These are phyloP conservation scores for Cerastoderma edule DNA, from an alignment of 2,888 invertebrate genomes.

Conservation along the genomic window DNA sequence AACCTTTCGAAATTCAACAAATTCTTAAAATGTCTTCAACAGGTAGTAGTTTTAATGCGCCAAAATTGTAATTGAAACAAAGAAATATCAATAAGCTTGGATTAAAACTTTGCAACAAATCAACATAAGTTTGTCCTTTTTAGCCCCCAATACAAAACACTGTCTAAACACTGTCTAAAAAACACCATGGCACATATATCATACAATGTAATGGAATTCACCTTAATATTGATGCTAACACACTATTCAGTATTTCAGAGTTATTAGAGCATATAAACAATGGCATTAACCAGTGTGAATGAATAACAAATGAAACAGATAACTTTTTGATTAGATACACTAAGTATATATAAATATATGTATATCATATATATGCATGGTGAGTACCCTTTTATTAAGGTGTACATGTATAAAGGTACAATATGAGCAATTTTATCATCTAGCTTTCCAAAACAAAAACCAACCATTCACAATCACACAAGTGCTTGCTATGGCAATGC, in stretches of 20 bases:
- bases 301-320: conserved; percentile 69
- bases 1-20: no score
- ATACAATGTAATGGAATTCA: conserved; percentile 13
- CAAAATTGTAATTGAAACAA: no score
- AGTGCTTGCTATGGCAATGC: no score
- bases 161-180: no score
- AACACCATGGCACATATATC: conserved; percentile 24
- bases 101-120: no score
- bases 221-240: not conserved
- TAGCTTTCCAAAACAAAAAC: conserved; percentile 40
- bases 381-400: conserved; percentile 40
- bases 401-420: conserved; percentile 33
- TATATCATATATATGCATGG: conserved; percentile 64
- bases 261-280: conserved; percentile 16
- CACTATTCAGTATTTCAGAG: not conserved
- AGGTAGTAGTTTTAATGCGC: no score
- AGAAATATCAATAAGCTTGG: no score
- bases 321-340: conserved; percentile 68
- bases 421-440: conserved; percentile 58
- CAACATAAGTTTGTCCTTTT: no score
- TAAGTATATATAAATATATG: conserved; percentile 60
- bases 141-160: no score
- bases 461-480: conserved; percentile 21
- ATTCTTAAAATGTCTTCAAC: no score
- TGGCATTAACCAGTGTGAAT: conserved; percentile 48